Conservation (phyloP, 2,888 invertebrate species). For the Lydus trimaculatus region DNA sequence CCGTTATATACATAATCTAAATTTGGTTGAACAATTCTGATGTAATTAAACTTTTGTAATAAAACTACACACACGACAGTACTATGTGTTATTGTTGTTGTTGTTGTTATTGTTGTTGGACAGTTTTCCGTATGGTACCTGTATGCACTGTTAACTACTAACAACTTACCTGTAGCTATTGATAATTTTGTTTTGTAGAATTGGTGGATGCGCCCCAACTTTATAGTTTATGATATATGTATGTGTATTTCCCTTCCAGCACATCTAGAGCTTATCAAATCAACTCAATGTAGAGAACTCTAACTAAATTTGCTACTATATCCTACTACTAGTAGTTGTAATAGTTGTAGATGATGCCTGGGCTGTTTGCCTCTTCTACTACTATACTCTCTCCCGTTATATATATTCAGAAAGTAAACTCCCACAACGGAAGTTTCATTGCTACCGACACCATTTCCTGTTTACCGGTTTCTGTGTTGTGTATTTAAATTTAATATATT, state of each 20-base stretch:
- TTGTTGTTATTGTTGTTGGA: background rate
- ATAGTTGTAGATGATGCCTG: background rate
- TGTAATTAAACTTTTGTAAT: conserved; percentile 10
- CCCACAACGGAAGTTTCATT: conserved; percentile 37
- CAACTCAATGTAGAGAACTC: conserved; percentile 37
- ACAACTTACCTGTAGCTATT: too few species aligned
- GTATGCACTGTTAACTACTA: too few species aligned
- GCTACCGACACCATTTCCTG: conserved; percentile 33
- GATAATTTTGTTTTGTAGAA: background rate
- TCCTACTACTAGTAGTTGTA: background rate
- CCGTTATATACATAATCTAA: too few species aligned
- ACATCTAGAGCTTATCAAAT: conserved; percentile 40
- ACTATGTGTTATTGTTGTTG: background rate
- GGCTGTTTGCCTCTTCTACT: conserved; percentile 31
- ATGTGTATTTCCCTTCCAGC: conserved; percentile 39
- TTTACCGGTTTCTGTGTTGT: conserved; percentile 9
- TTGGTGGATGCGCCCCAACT: conserved; percentile 5
- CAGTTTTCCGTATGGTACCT: background rate
- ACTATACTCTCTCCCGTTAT: background rate
- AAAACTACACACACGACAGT: background rate
- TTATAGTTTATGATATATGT: too few species aligned
- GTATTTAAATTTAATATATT: background rate
- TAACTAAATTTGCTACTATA: conserved; percentile 40
- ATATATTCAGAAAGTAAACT: conserved; percentile 35
- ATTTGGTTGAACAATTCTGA: conserved; percentile 9